Percentiles rank a stretch among this genome's conserved stretches.
Evolutionary conservation across 2,888 invertebrate genomes (phyloP).

Genomic region (Dasysyrphus tricinctus): DNA sequence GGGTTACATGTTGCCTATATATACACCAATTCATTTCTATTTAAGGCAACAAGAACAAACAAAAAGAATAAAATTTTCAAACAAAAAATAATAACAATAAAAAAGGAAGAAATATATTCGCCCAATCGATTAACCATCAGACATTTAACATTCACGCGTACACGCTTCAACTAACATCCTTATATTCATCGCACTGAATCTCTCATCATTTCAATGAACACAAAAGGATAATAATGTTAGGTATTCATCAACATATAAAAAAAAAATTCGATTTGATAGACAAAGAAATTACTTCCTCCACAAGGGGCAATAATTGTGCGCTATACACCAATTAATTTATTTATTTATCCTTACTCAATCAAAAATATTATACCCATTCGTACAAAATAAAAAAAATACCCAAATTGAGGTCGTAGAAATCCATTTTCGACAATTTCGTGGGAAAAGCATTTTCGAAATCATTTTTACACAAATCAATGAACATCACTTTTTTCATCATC

Average conservation of each 20-base stretch:
- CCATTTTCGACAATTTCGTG: conserved; percentile 69
- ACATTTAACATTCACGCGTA: conserved; percentile 69
- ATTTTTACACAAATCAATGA: conserved; percentile 61
- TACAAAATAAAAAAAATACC: conserved; percentile 19
- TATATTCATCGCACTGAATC: conserved; percentile 7
- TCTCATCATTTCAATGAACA: conserved; percentile 43
- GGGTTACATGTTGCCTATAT: conserved; percentile 53
- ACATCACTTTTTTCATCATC: conserved; percentile 3
- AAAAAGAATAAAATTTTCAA: conserved; percentile 27
- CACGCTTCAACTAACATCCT: conserved; percentile 71
- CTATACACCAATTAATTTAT: conserved; percentile 74
- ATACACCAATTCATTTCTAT: conserved; percentile 50
- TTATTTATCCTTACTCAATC: conserved; percentile 74
- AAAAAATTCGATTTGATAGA: conserved; percentile 50
- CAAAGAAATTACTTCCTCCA: conserved; percentile 72
- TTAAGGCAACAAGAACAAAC: conserved; percentile 39
- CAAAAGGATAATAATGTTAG: neutral
- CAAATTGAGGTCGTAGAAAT: conserved; percentile 53
- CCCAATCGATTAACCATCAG: conserved; percentile 68
- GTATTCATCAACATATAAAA: neutral
- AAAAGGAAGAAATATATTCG: conserved; percentile 41
- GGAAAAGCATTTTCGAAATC: conserved; percentile 70
- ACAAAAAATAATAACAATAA: conserved; percentile 3
- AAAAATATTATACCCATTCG: conserved; percentile 20
- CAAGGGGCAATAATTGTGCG: conserved; percentile 72